A percentile compares a stretch with the other conserved stretches of the same genome.
These are phyloP conservation scores for Crocuta crocuta DNA, from an alignment of 2,113 vertebrate species.

Conservation along the genomic window DNA sequence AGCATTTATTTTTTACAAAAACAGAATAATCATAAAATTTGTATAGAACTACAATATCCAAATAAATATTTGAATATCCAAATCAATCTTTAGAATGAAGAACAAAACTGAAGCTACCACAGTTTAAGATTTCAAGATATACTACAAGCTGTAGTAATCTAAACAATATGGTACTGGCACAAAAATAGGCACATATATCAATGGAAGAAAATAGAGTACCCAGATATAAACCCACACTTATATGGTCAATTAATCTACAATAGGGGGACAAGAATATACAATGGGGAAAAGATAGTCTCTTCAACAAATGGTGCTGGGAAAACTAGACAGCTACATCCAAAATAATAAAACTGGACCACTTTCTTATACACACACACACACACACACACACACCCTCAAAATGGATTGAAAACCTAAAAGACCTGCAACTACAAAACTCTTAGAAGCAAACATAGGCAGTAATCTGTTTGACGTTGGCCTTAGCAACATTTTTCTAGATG, in stretches of 20 bases:
- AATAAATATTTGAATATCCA: neutral
- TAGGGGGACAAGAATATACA: neutral
- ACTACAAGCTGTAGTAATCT: neutral
- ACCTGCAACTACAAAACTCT: neutral
- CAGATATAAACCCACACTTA: neutral
- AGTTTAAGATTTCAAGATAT: neutral
- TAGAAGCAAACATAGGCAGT: neutral
- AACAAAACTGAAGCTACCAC: neutral
- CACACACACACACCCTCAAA: neutral
- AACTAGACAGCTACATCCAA: neutral
- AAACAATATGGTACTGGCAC: neutral
- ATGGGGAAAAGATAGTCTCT: neutral
- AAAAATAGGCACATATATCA: neutral
- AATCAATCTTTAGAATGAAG: neutral
- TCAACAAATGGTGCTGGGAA: neutral
- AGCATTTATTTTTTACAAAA: neutral
- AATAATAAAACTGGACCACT: neutral
- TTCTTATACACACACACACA: neutral
- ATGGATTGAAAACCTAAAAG: neutral
- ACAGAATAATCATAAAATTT: neutral
- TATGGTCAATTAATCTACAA: neutral
- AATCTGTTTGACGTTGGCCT: neutral
- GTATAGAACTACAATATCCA: neutral
- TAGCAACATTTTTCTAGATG: neutral
- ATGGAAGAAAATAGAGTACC: neutral